Percentiles rank a stretch among this genome's conserved stretches.
These are phyloP conservation scores for Anguilla anguilla DNA, from an alignment of 2,797 vertebrate genomes.

Conservation along the genomic window DNA sequence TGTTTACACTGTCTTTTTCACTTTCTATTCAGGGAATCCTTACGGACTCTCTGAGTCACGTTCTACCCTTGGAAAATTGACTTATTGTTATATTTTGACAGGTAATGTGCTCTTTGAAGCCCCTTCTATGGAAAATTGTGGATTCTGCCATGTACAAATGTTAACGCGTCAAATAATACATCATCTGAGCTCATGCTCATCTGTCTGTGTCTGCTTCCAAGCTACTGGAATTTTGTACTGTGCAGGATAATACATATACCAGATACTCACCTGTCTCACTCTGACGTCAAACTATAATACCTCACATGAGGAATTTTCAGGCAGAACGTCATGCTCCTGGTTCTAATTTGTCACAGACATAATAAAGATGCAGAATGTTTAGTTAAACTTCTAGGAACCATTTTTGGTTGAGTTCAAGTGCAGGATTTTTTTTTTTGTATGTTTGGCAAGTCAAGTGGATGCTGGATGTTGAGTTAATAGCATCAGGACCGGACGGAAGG, in stretches of 20 bases:
- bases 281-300: background rate
- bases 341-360: background rate
- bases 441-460: too few relatives aligned
- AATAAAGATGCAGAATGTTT: background rate
- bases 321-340: background rate
- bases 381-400: too few relatives aligned
- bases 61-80: background rate
- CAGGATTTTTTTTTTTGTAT: background rate
- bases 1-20: background rate
- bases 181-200: background rate
- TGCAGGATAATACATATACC: background rate
- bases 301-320: background rate
- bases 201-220: background rate
- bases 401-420: background rate
- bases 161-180: background rate
- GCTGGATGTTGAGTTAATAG: too few relatives aligned
- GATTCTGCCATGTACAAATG: background rate
- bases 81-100: background rate
- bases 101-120: background rate
- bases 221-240: background rate
- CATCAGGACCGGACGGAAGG: background rate
- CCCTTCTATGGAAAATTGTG: background rate
- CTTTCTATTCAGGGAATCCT: background rate
- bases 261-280: background rate
- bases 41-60: background rate